These are phyloP conservation scores for Epirrhoe tristata DNA, from an alignment of 2,888 invertebrate genomes.

Conservation along the genomic window DNA sequence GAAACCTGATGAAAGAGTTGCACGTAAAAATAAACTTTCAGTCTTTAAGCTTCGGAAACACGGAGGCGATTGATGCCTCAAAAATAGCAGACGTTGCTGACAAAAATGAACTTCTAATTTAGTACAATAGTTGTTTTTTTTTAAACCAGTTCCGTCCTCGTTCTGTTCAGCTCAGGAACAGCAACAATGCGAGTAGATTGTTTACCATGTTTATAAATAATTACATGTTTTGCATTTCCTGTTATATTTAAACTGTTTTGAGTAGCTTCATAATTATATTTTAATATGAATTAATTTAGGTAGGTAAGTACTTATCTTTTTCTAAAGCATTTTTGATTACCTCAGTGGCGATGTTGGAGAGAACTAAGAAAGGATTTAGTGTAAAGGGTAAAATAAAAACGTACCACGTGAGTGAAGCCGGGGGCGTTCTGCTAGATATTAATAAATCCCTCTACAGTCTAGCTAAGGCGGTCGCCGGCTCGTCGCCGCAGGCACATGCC, in stretches of 20 bases:
- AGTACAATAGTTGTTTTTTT: constrained; percentile 51
- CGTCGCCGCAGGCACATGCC: constrained; percentile 57
- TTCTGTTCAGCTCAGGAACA: constrained; percentile 13
- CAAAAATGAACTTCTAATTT: constrained; percentile 70
- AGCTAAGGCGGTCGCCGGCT: constrained; percentile 49
- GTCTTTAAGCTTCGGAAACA: constrained; percentile 60
- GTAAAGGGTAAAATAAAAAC: no score
- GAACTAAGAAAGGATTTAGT: no score
- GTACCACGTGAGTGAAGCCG: no score
- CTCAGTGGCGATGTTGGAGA: no score
- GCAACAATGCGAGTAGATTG: constrained; percentile 16
- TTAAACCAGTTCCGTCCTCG: constrained; percentile 53
- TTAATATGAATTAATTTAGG: no score
- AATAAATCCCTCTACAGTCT: neutral
- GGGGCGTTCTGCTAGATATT: no score
- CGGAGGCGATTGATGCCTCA: constrained; percentile 68
- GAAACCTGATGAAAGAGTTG: constrained; percentile 46
- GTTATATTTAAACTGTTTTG: constrained; percentile 1
- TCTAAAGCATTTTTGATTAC: no score
- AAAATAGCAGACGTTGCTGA: constrained; percentile 68
- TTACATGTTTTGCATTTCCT: constrained; percentile 12
- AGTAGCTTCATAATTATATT: no score
- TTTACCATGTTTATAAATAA: constrained; percentile 16
- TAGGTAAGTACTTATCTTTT: no score
- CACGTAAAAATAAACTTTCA: constrained; percentile 50